Evolutionary conservation across 2,113 vertebrate genomes (phyloP).

Genomic region (Oncorhynchus clarkii): DNA sequence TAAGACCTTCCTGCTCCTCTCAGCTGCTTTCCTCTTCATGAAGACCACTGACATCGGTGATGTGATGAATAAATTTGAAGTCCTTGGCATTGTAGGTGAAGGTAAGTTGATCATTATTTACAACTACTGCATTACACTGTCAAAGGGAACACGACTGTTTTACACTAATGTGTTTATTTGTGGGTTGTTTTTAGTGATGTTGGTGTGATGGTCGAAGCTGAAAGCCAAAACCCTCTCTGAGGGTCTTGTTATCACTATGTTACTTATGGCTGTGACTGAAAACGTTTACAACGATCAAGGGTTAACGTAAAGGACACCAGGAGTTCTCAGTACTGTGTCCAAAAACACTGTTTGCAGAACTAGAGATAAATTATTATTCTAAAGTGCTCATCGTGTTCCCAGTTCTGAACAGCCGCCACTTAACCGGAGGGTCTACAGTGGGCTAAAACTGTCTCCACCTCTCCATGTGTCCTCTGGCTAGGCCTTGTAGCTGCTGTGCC

Average conservation of each 20-base stretch:
- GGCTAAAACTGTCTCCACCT: neutral
- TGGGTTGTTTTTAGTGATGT: too few relatives aligned
- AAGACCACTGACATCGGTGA: slow-evolving; percentile 97
- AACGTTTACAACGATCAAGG: too few relatives aligned
- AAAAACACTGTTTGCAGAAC: too few relatives aligned
- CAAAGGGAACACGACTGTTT: too few relatives aligned
- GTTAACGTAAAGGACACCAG: too few relatives aligned
- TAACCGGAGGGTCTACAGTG: neutral
- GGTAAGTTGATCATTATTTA: slow-evolving; percentile 76
- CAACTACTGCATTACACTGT: too few relatives aligned
- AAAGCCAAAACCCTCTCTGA: too few relatives aligned
- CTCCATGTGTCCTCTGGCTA: slow-evolving; percentile 7
- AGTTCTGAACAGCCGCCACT: neutral
- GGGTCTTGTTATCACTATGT: too few relatives aligned
- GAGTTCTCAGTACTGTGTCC: too few relatives aligned
- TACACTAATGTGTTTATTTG: too few relatives aligned
- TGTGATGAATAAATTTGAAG: slow-evolving; percentile 99
- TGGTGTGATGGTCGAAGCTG: too few relatives aligned
- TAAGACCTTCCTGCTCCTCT: slow-evolving; percentile 61
- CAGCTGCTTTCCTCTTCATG: slow-evolving; percentile 81
- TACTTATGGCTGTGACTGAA: too few relatives aligned
- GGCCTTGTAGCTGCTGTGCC: neutral
- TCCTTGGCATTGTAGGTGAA: slow-evolving; percentile 99
- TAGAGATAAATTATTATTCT: neutral
- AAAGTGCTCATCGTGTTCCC: neutral